A percentile compares a stretch with the other conserved stretches of the same genome.
Evolutionary conservation across 2,888 invertebrate species (phyloP).

Genomic region (Keiferia lycopersicella): DNA sequence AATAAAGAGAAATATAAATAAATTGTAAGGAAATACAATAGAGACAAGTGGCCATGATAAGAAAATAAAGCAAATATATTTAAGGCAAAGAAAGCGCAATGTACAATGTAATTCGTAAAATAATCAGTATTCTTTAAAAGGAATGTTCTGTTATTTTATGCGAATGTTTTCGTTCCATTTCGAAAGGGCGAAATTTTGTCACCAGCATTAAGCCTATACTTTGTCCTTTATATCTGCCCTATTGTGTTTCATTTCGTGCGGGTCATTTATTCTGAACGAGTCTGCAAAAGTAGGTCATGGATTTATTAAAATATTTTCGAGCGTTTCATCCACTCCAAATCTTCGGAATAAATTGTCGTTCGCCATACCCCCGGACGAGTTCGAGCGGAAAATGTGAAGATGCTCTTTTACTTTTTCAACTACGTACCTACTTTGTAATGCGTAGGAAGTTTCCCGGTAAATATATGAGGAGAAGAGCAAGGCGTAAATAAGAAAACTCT

Average conservation of each 20-base stretch:
- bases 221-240: slow-evolving; percentile 27
- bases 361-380: slow-evolving; percentile 12
- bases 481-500: too few species aligned
- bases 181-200: slow-evolving; percentile 5
- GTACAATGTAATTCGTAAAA: not conserved
- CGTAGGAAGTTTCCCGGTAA: not conserved
- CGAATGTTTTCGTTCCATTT: slow-evolving; percentile 8
- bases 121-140: not conserved
- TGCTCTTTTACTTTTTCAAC: slow-evolving; percentile 11
- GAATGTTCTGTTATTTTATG: too few species aligned
- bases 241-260: slow-evolving; percentile 45
- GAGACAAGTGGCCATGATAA: not conserved
- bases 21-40: too few species aligned
- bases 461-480: too few species aligned
- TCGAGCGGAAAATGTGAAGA: not conserved
- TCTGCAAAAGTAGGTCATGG: slow-evolving; percentile 47
- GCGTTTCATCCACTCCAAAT: slow-evolving; percentile 23
- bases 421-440: not conserved
- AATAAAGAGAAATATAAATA: not conserved
- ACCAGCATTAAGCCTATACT: slow-evolving; percentile 15
- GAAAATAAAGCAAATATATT: not conserved
- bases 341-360: slow-evolving; percentile 25
- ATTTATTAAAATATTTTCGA: slow-evolving; percentile 29
- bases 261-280: slow-evolving; percentile 45
- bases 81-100: too few species aligned